Percentiles rank a stretch among this genome's conserved stretches.
These are phyloP conservation scores for Caenorhabditis drosophilae DNA, from an alignment of 2,888 invertebrate genomes.

Conservation along the genomic window DNA sequence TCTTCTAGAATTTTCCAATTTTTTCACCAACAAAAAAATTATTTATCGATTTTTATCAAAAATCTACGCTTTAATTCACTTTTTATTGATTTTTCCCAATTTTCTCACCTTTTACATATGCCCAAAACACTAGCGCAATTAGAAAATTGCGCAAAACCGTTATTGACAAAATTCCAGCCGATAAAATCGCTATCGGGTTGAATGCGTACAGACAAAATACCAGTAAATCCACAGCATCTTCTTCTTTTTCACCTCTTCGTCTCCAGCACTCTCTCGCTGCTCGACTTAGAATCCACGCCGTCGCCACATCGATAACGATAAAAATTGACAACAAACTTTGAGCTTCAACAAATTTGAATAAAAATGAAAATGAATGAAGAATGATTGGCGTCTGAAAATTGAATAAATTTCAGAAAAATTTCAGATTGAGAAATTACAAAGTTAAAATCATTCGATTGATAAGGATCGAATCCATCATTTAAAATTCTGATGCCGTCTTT, in stretches of 20 bases:
- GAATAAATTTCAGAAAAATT: not conserved
- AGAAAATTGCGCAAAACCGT: slow-evolving; percentile 54
- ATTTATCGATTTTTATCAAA: no score
- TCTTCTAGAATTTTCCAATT: no score
- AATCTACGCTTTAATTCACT: no score
- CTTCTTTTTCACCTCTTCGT: not conserved
- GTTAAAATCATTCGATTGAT: slow-evolving; percentile 19
- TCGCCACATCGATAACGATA: slow-evolving; percentile 21
- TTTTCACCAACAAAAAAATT: not conserved
- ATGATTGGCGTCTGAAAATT: slow-evolving; percentile 20
- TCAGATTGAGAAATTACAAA: slow-evolving; percentile 13
- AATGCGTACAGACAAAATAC: slow-evolving; percentile 47
- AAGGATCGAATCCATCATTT: slow-evolving; percentile 32
- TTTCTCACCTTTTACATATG: slow-evolving; percentile 33
- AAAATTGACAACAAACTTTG: slow-evolving; percentile 8
- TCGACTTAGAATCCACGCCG: slow-evolving; percentile 7
- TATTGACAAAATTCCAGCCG: slow-evolving; percentile 54
- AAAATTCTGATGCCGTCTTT: slow-evolving; percentile 36
- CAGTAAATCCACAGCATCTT: not conserved
- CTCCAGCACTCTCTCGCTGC: no score
- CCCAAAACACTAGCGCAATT: slow-evolving; percentile 33
- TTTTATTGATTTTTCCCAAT: no score
- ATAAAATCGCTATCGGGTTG: slow-evolving; percentile 61
- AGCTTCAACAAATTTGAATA: slow-evolving; percentile 3
- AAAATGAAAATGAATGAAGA: slow-evolving; percentile 11